Evolutionary conservation across 2,888 invertebrate species (phyloP).

Genomic region (Lasioglossum malachurum): DNA sequence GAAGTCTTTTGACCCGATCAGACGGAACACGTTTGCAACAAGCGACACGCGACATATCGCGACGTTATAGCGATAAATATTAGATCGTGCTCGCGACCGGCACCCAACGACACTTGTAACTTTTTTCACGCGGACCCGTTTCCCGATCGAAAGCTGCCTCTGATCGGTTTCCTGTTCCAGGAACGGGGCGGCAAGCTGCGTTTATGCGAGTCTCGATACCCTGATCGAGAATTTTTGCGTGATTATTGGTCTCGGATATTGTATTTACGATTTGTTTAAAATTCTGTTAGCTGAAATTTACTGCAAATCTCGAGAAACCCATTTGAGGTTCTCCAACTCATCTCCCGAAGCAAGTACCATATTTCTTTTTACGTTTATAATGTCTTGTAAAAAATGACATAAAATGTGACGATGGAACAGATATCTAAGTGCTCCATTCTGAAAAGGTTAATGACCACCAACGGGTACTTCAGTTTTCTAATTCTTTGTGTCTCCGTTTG

Average conservation of each 20-base stretch:
- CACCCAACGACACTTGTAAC: not conserved
- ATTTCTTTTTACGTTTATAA: not conserved
- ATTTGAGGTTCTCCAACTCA: no score
- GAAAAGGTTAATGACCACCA: not conserved
- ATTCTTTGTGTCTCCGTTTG: not conserved
- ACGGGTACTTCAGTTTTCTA: not conserved
- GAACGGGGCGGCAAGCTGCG: not conserved
- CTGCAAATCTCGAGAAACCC: not conserved
- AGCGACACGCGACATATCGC: constrained; percentile 23
- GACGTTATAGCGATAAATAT: constrained; percentile 28
- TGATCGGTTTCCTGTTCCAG: constrained; percentile 6
- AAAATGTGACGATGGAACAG: not conserved
- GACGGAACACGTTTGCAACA: constrained; percentile 15
- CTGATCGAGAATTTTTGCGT: not conserved
- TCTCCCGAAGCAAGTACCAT: not conserved
- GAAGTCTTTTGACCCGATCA: constrained; percentile 41
- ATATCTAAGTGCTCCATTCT: not conserved
- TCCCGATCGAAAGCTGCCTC: constrained; percentile 18
- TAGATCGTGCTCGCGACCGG: constrained; percentile 16
- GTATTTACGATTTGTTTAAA: not conserved
- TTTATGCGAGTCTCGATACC: not conserved
- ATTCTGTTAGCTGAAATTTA: not conserved
- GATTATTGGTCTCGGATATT: not conserved
- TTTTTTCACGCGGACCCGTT: not conserved
- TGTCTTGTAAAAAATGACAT: not conserved